A percentile compares a stretch with the other conserved stretches of the same genome.
These are phyloP conservation scores for Acipenser oxyrinchus DNA, from an alignment of 2,797 vertebrate species.

Conservation along the genomic window DNA sequence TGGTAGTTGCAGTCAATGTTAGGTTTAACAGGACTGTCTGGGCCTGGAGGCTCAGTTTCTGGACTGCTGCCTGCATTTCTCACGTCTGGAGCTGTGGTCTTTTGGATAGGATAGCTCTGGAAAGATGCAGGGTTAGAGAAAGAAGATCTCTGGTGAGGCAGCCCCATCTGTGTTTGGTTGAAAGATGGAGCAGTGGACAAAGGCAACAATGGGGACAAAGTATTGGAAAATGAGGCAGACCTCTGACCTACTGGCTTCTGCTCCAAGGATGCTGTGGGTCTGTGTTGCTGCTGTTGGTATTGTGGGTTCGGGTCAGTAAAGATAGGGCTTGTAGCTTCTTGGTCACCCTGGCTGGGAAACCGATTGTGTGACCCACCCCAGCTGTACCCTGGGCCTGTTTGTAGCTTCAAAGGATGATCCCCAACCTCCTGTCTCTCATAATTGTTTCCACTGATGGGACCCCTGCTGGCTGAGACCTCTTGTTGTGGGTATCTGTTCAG, in stretches of 20 bases:
- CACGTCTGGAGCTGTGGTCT: too few relatives aligned
- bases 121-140: slow-evolving; percentile 21
- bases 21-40: too few relatives aligned
- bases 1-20: too few relatives aligned
- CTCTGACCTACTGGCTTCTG: slow-evolving; percentile 28
- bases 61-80: too few relatives aligned
- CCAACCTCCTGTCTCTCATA: slow-evolving; percentile 49
- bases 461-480: slow-evolving; percentile 37
- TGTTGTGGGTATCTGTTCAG: slow-evolving; percentile 32
- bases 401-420: slow-evolving; percentile 26
- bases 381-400: too few relatives aligned
- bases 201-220: slow-evolving; percentile 20
- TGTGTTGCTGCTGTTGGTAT: slow-evolving; percentile 31
- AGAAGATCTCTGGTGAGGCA: slow-evolving; percentile 34
- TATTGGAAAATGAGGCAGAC: slow-evolving; percentile 39
- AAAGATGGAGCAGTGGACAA: slow-evolving; percentile 5
- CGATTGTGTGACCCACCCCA: slow-evolving; percentile 4
- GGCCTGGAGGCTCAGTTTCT: too few relatives aligned
- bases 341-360: slow-evolving; percentile 29
- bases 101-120: too few relatives aligned
- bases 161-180: slow-evolving; percentile 25
- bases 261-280: slow-evolving; percentile 20
- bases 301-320: slow-evolving; percentile 24
- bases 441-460: slow-evolving; percentile 46
- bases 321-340: background rate